A percentile compares a stretch with the other conserved stretches of the same genome.
Conservation (phyloP, 2,113 vertebrate genomes). For the Sylvietta virens region DNA sequence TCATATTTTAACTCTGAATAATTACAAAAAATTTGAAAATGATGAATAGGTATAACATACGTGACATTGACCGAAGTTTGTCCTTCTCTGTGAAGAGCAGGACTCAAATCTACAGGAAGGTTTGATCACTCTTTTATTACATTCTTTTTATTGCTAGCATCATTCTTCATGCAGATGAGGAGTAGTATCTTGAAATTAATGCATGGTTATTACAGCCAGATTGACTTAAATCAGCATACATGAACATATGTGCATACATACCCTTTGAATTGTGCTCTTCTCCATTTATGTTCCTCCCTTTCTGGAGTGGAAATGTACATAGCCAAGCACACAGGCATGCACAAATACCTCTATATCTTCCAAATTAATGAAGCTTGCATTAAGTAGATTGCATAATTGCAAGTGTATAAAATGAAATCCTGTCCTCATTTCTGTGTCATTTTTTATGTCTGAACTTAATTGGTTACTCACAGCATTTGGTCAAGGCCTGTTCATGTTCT, state of each 20-base stretch:
- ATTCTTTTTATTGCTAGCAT: not conserved
- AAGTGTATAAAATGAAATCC: not conserved
- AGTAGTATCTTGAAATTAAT: not conserved
- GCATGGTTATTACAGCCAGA: not conserved
- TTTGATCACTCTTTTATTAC: not conserved
- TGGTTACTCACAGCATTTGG: not conserved
- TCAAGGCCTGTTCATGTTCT: not conserved
- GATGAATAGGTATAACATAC: not conserved
- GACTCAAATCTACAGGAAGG: not conserved
- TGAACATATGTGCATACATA: not conserved
- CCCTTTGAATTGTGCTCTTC: not conserved
- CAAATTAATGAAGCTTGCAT: not conserved
- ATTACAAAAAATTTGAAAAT: not conserved
- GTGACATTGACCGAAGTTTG: not conserved
- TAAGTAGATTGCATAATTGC: not conserved
- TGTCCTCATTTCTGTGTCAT: not conserved
- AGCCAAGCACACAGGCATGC: not conserved
- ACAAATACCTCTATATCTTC: not conserved
- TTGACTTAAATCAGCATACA: not conserved
- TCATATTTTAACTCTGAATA: not conserved
- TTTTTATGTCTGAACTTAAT: not conserved
- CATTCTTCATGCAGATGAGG: not conserved
- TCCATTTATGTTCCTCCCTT: not conserved
- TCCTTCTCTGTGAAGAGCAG: not conserved
- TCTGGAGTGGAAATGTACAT: not conserved